Conservation (phyloP, 1,140 invertebrate genomes). For the Asbolus verrucosus region DNA sequence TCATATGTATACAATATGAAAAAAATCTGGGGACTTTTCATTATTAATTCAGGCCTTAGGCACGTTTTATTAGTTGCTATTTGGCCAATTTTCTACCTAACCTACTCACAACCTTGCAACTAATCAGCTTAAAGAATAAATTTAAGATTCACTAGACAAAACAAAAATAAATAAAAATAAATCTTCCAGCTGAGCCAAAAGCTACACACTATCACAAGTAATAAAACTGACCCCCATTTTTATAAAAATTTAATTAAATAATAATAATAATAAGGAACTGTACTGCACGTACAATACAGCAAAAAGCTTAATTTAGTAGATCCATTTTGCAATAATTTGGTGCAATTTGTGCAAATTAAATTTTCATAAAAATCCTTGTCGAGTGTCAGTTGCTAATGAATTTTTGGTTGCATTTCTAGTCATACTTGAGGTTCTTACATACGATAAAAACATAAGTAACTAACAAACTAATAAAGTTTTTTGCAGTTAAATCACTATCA, state of each 20-base stretch:
- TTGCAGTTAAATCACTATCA: too few species aligned
- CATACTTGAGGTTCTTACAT: too few species aligned
- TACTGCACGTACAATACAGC: conserved; percentile 1
- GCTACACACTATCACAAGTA: conserved; percentile 8
- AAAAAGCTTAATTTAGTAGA: not conserved
- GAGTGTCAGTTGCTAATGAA: too few species aligned
- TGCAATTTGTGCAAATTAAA: too few species aligned
- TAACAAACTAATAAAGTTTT: too few species aligned
- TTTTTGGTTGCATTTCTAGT: too few species aligned
- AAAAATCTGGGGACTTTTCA: too few species aligned
- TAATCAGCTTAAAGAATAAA: conserved; percentile 9
- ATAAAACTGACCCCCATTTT: conserved; percentile 5
- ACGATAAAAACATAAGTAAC: too few species aligned
- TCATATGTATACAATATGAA: too few species aligned
- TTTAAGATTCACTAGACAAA: conserved; percentile 18
- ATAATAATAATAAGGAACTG: not conserved
- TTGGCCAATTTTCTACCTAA: conserved; percentile 25
- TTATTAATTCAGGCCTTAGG: conserved; percentile 10
- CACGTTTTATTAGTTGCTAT: conserved; percentile 28
- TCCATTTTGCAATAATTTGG: too few species aligned
- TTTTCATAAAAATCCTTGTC: not conserved
- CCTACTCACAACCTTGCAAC: conserved; percentile 25
- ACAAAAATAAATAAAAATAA: conserved; percentile 6
- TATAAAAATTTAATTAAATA: not conserved
- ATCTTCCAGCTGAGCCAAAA: not conserved